Conservation (phyloP, 2,113 vertebrate genomes). For the Pontoporia blainvillei region DNA sequence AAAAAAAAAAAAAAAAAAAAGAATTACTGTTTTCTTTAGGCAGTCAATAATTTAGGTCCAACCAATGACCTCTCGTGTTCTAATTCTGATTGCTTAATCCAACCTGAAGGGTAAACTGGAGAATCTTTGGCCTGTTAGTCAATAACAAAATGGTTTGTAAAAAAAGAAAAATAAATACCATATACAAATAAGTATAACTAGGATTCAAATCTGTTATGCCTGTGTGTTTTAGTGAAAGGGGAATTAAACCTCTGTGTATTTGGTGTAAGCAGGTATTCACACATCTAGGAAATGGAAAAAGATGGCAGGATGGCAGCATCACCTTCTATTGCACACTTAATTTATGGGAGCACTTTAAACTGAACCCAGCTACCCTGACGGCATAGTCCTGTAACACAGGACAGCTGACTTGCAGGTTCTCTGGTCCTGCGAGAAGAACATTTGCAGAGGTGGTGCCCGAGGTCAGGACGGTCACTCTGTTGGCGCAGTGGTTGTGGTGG, state of each 20-base stretch:
- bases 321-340: slow-evolving; percentile 77
- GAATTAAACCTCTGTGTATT: slow-evolving; percentile 61
- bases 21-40: slow-evolving; percentile 61
- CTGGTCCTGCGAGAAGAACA: slow-evolving; percentile 25
- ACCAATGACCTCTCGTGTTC: slow-evolving; percentile 51
- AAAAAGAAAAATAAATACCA: slow-evolving; percentile 92
- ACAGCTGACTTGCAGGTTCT: slow-evolving; percentile 42
- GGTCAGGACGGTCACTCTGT: not conserved
- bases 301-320: slow-evolving; percentile 43
- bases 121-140: slow-evolving; percentile 85
- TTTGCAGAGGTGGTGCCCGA: slow-evolving; percentile 12
- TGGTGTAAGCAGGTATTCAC: slow-evolving; percentile 67
- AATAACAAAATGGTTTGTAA: slow-evolving; percentile 78
- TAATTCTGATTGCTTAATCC: slow-evolving; percentile 60
- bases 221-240: slow-evolving; percentile 52
- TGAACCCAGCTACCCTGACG: slow-evolving; percentile 56
- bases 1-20: no score
- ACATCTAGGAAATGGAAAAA: slow-evolving; percentile 30
- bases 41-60: slow-evolving; percentile 63
- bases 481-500: not conserved
- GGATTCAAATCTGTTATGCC: slow-evolving; percentile 78
- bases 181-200: slow-evolving; percentile 88
- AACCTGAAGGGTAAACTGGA: slow-evolving; percentile 67
- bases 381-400: slow-evolving; percentile 38
- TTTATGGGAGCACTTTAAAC: slow-evolving; percentile 59